Evolutionary conservation across 2,113 vertebrate genomes (phyloP).

Genomic region (Lepisosteus oculatus): DNA sequence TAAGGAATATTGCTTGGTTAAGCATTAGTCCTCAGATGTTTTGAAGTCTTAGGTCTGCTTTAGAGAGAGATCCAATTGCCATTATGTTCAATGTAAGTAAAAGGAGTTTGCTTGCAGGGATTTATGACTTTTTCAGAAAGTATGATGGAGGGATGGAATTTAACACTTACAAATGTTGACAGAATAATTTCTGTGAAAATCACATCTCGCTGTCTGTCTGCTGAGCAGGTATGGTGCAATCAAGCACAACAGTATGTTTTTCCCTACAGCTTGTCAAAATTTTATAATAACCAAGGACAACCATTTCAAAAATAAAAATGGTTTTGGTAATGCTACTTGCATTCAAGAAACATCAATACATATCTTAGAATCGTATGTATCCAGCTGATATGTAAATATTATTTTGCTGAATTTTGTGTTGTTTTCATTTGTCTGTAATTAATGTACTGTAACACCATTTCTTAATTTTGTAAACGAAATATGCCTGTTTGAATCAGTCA

Average conservation of each 20-base stretch:
- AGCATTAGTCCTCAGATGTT: background rate
- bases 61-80: too few species aligned
- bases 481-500: too few species aligned
- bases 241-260: background rate
- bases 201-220: conserved; percentile 30
- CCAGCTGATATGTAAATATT: too few species aligned
- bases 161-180: conserved; percentile 56
- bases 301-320: background rate
- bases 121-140: conserved; percentile 10
- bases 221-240: conserved; percentile 4
- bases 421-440: too few species aligned
- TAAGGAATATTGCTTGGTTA: background rate
- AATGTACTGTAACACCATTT: too few species aligned
- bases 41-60: background rate
- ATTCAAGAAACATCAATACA: too few species aligned
- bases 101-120: background rate
- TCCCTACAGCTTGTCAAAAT: conserved; percentile 3
- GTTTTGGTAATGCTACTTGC: too few species aligned
- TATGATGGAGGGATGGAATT: conserved; percentile 28
- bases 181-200: conserved; percentile 44
- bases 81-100: too few species aligned
- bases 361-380: too few species aligned
- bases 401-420: too few species aligned
- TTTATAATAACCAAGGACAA: conserved; percentile 11
- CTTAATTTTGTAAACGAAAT: too few species aligned